These are phyloP conservation scores for Macrosteles quadrilineatus DNA, from an alignment of 1,140 invertebrate genomes.

Conservation along the genomic window DNA sequence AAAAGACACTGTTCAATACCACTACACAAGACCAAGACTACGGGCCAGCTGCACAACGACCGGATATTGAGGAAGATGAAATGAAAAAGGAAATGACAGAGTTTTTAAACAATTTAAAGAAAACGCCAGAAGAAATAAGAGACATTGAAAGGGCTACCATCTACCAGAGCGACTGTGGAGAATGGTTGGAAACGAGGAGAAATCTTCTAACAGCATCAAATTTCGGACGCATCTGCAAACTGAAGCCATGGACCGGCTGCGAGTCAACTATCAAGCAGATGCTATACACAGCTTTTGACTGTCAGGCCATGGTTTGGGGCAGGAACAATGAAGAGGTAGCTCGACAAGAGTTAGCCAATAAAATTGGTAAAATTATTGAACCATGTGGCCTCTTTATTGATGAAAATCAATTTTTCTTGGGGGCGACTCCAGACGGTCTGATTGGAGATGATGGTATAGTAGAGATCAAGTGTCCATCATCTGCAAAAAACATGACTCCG, in stretches of 20 bases:
- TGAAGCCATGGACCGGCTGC: constrained; percentile 39
- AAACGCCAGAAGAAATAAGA: not conserved
- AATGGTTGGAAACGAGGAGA: constrained; percentile 36
- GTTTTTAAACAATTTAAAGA: not conserved
- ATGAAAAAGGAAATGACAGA: not conserved
- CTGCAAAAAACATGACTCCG: constrained; percentile 29
- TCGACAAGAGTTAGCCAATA: not conserved
- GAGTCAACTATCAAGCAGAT: constrained; percentile 34
- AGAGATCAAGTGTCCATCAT: constrained; percentile 38
- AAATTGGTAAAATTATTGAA: constrained; percentile 33
- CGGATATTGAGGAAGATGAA: not conserved
- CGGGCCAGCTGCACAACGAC: not conserved
- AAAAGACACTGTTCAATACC: not conserved
- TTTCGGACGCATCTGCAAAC: constrained; percentile 47
- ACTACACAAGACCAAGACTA: not conserved
- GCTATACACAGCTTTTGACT: constrained; percentile 10
- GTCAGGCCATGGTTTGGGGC: not conserved
- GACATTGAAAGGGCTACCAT: not conserved
- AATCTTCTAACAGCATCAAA: constrained; percentile 47
- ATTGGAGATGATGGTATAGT: constrained; percentile 43
- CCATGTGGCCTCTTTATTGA: constrained; percentile 50
- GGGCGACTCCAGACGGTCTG: constrained; percentile 51
- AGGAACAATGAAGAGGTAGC: not conserved
- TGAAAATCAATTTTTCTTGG: constrained; percentile 45
- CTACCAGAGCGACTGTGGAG: constrained; percentile 15